Evolutionary conservation across 1,140 invertebrate species (phyloP).

Genomic region (Globodera ellingtonae): DNA sequence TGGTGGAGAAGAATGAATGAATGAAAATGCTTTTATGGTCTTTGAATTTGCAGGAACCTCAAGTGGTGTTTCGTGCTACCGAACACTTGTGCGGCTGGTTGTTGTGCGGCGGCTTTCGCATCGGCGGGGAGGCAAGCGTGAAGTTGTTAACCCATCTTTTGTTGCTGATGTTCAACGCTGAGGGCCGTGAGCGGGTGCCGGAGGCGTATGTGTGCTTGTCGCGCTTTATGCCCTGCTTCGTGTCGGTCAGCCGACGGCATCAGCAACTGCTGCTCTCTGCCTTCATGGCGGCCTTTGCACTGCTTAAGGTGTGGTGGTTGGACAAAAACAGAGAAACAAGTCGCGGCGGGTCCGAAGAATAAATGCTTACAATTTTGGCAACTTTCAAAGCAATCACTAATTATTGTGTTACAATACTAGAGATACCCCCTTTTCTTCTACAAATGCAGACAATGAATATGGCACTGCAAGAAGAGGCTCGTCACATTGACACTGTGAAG

Average conservation of each 20-base stretch:
- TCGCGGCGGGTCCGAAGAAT: no score
- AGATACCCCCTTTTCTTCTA: not conserved
- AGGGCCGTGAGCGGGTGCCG: not conserved
- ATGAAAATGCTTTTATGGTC: no score
- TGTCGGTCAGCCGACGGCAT: not conserved
- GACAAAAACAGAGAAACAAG: no score
- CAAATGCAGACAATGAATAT: not conserved
- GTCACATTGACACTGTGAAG: not conserved
- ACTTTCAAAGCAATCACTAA: no score
- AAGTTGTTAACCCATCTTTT: not conserved
- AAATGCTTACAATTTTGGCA: no score
- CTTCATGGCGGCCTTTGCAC: not conserved
- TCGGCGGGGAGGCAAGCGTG: not conserved
- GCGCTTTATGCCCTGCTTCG: constrained; percentile 5
- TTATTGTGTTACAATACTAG: not conserved
- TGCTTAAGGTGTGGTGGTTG: not conserved
- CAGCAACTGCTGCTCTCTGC: not conserved
- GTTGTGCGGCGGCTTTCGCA: not conserved
- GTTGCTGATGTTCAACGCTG: constrained; percentile 4
- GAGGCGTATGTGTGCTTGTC: not conserved
- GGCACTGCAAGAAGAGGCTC: constrained; percentile 9
- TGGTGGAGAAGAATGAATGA: no score
- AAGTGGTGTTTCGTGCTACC: not conserved
- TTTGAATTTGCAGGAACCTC: not conserved
- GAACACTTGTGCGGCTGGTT: not conserved